A percentile compares a stretch with the other conserved stretches of the same genome.
Conservation (phyloP, 2,797 vertebrate species). For the Molossus molossus region DNA sequence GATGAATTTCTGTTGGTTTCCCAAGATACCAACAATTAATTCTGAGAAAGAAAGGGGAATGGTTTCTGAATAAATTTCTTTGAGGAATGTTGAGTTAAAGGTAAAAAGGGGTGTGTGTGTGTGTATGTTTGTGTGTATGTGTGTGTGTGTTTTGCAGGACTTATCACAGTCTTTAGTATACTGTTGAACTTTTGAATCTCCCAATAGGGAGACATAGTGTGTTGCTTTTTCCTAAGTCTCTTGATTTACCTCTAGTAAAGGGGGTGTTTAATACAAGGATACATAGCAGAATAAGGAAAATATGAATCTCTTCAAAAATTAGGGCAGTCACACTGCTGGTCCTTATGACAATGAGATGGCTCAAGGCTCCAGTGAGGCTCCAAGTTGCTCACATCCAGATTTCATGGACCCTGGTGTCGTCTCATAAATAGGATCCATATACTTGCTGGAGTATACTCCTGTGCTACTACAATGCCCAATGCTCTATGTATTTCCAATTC, state of each 20-base stretch:
- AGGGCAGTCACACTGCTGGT: background rate
- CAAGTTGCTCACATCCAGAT: background rate
- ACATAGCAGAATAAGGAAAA: background rate
- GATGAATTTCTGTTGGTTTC: slow-evolving; percentile 28
- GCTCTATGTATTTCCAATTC: background rate
- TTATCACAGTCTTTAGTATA: slow-evolving; percentile 8
- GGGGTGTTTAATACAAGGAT: background rate
- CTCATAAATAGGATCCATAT: background rate
- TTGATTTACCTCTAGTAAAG: background rate
- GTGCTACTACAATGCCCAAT: background rate
- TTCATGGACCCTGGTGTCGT: background rate
- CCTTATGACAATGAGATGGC: background rate
- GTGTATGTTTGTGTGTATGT: background rate
- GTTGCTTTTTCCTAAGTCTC: background rate
- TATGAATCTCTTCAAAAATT: background rate
- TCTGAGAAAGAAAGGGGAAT: background rate
- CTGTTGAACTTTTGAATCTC: background rate
- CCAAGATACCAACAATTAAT: slow-evolving; percentile 14
- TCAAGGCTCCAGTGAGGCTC: background rate
- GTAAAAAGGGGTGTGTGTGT: background rate
- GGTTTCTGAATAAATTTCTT: background rate
- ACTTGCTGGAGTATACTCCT: background rate
- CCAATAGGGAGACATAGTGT: background rate
- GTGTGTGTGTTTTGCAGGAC: background rate
- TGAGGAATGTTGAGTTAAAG: slow-evolving; percentile 17